Evolutionary conservation across 1,140 invertebrate genomes (phyloP), one percentile per base, ranked within the genome.

Genomic region (Radopholus similis): DNA sequence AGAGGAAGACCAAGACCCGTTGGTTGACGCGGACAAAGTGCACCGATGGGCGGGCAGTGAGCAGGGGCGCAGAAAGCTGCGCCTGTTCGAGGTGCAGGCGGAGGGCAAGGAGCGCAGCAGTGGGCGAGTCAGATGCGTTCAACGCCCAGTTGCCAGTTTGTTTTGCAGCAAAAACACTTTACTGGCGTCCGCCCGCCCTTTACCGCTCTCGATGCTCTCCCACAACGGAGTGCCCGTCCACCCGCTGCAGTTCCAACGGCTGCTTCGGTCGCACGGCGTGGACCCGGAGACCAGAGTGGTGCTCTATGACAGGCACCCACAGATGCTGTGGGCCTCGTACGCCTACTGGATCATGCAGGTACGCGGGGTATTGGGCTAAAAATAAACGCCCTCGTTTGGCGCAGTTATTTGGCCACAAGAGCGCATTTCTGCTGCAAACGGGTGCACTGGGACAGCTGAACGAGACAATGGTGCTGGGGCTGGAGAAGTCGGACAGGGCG

Each of bases 221-320:
- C 80, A 82, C 66, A 66, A 62, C 56, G 77, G 79, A 34, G 80
- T 81, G 26, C 80, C 78, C 26, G 80, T 81, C 5, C 80, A 81
- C 73, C 79, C 79, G 37, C 72, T 81, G 15, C 80, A 82, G 64
- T 81, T 81, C 65, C 80, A 81, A 66, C 57, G 74, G 42, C 76
- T 71, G 47, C 47, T 78, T 9, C 69, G 79, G 42, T 77, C 76
- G 47, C 67, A 75, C 9, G 81, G 77, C 53, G 72, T 81, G 18
- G 79, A 81, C 66, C 21, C 49, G 13, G 76, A 78, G 51, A 82
- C 79, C 28, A 71, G 77, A 44, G 64, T 81, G 13, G 54, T 81
- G 42, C 30, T 81, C 8, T 81, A 81, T 55, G 78, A 81, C 57
- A 64, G 66, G 57, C 74, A 77, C 23, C 40, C 58, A 47, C 70